Base-by-base conservation (phyloP, 2,797 vertebrate species). In the Malacoctenus gilli region DNA sequence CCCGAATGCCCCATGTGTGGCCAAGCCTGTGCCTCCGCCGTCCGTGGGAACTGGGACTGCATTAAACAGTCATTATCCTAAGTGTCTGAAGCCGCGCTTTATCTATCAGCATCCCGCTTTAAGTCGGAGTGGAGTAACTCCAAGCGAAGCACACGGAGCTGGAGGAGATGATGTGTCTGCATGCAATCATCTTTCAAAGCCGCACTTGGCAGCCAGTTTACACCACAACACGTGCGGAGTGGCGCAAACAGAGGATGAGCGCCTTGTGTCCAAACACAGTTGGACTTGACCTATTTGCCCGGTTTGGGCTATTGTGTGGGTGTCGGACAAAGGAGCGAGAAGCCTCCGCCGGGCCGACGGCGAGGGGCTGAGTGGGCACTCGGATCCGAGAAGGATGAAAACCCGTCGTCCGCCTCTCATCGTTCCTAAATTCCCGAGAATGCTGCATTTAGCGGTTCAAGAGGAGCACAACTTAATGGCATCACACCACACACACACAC, bases 11-110 rank as follows among this genome's bases (percentile, higher is more conserved):
- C 46, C 69, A 74, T 80, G 82, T 77, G 79, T 85, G 82, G 61
- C 40, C 64, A 57, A 60, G 67, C 64, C 78, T 73, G 58, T 65
- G 59, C 55, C 73, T 80, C 75, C 16, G 46, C 77, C 77, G 78
- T 87, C 77, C 77, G 78, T 87, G 85, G 88, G 88, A 89, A 91
- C 75, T 74, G 72, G 80, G 59, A 49, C 75, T 75, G 74, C 73
- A 76, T 87, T 84, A 89, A 86, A 82, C 77, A 84, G 67, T 82
- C 68, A 85, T 88, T 90, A 85, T 79, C 85, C 73, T 4, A 2
- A 49, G 72, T 59, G 66, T 68, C 64, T 77, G 72, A 73, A 52
- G 56, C 77, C 72, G 36, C 65, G 58, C 71, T 75, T 75, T 83
- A 87, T 85, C 82, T 69, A 60, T 66, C 74, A 75, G 62, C 75